A percentile compares a stretch with the other conserved stretches of the same genome.
These are phyloP conservation scores for Rhadinocentrus ornatus DNA, from an alignment of 2,797 vertebrate species.

Conservation along the genomic window DNA sequence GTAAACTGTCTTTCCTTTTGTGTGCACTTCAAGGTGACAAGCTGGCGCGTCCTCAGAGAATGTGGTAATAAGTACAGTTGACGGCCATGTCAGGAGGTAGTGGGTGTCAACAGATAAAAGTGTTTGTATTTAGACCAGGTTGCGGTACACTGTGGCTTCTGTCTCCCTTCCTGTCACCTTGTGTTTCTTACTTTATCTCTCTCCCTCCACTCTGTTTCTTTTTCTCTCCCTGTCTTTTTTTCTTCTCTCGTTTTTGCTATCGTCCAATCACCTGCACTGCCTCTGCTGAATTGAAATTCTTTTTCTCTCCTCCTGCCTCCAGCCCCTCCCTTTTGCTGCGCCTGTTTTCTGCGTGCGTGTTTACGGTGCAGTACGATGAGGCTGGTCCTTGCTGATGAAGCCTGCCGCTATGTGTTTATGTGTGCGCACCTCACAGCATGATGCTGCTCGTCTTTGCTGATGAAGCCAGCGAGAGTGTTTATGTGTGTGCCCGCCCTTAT, in stretches of 20 bases:
- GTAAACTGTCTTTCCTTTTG: slow-evolving; percentile 43
- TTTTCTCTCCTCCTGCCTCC: slow-evolving; percentile 9
- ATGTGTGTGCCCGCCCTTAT: slow-evolving; percentile 15
- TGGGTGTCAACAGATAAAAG: slow-evolving; percentile 79
- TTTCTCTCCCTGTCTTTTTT: slow-evolving; percentile 16
- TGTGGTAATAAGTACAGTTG: slow-evolving; percentile 77
- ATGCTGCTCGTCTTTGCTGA: slow-evolving; percentile 63
- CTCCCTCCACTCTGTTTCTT: slow-evolving; percentile 36
- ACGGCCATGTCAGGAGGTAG: slow-evolving; percentile 72
- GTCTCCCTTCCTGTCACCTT: slow-evolving; percentile 68
- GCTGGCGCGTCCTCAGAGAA: slow-evolving; percentile 53
- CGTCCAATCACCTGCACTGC: slow-evolving; percentile 44
- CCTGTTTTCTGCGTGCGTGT: slow-evolving; percentile 29
- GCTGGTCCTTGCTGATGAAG: slow-evolving; percentile 56
- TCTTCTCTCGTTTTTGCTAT: slow-evolving; percentile 5
- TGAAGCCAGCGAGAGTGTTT: slow-evolving; percentile 37
- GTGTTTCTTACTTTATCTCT: slow-evolving; percentile 63
- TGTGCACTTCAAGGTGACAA: slow-evolving; percentile 58
- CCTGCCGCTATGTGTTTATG: slow-evolving; percentile 35
- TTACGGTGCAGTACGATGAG: slow-evolving; percentile 39
- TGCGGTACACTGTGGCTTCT: slow-evolving; percentile 63
- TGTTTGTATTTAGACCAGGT: slow-evolving; percentile 71
- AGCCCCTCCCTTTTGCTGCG: slow-evolving; percentile 29
- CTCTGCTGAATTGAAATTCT: slow-evolving; percentile 54
- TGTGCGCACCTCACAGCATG: slow-evolving; percentile 32